Evolutionary conservation across 2,113 vertebrate genomes (phyloP), one percentile per base, ranked within the genome.

Genomic region (Pituophis catenifer): DNA sequence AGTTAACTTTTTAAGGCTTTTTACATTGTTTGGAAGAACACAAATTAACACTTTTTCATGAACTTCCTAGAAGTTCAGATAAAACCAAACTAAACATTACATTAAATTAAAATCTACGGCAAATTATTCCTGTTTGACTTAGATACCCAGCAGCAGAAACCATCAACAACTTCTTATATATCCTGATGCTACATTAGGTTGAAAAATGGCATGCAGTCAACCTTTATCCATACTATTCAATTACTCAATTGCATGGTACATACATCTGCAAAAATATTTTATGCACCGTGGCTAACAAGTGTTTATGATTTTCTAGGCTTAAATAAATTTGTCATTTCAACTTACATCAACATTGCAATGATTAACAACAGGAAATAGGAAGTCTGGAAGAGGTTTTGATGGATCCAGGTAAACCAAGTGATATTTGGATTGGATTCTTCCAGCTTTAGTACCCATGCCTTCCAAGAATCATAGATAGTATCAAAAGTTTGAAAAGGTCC

Each of bases 401-500:
- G 96, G 86, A 97, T 95, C 96, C 96, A 98, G 86, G 97, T 52
- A 19, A 99, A 94, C 98, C 98, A 97, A 15, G 95, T 89, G 48
- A 98, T 87, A 1, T 96, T 93, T 0, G 97, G 97, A 91, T 98
- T 98, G 0, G 94, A 93, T 5, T 81, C 13, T 94, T 98, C 98
- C 96, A 99, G 96, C 21, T 95, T 38, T 0, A 94, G 53, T 75
- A 98, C 92, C 98, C 98, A 99, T 0, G 2, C 93, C 48, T 98
- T 98, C 89, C 98, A 98, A 0, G 99, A 98, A 91, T 98, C 89
- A 1, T 98, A 98, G 98, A 99, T 99, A 8, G 97, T 98, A 57
- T 95, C 91, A 85, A 98, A 96, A 0, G 91, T 97, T 0, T 96
- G 98, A 96, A 99, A 99, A 0, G 99, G 99, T 1, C 99, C 99